Evolutionary conservation across 2,888 invertebrate species (phyloP), one percentile per base, ranked within the genome.

Genomic region (Osmoderma eremita): DNA sequence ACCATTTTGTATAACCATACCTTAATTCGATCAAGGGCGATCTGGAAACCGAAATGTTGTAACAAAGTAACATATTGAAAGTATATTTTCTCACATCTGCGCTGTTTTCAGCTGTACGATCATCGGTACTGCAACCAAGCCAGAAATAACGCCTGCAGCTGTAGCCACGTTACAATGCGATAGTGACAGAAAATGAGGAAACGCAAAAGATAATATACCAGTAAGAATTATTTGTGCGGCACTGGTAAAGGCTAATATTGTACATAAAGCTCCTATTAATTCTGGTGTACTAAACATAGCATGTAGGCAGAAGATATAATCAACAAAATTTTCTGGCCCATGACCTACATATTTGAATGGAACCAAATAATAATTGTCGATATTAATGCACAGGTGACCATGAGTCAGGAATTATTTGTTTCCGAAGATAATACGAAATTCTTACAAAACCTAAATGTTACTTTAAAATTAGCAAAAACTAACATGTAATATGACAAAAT

Each of bases 161-260:
- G 74, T 76, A 5, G 75, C 68, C 15, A 74, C 20, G 49, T 72
- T 71, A 56, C 73, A 72, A 53, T 73, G 69, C 24, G 74, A 67
- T 42, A 75, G 63, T 5, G 70, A 41, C 56, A 75, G 67, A 49
- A 74, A 70, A 50, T 74, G 74, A 2, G 75, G 70, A 51, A 76
- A 72, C 12, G 69, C 67, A 61, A 75, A 73, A 17, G 72, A 76
- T 0, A 76, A 85, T 0, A 77, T 75, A 13, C 84, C 86, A 0
- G 85, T 84, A 0, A 82, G 79, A 38, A 85, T 83, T 0, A 86
- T 85, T 75, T 84, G 83, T 68, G 73, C 76, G 1, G 73, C 75
- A 2, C 85, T 80, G 0, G 73, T 79, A 5, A 79, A 82, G 30
- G 73, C 82, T 39, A 82, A 79, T 0, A 83, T 83, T 36, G 75